Evolutionary conservation across 2,888 invertebrate species (phyloP), one percentile per base, ranked within the genome.

Genomic region (Cataglyphis cursor): DNA sequence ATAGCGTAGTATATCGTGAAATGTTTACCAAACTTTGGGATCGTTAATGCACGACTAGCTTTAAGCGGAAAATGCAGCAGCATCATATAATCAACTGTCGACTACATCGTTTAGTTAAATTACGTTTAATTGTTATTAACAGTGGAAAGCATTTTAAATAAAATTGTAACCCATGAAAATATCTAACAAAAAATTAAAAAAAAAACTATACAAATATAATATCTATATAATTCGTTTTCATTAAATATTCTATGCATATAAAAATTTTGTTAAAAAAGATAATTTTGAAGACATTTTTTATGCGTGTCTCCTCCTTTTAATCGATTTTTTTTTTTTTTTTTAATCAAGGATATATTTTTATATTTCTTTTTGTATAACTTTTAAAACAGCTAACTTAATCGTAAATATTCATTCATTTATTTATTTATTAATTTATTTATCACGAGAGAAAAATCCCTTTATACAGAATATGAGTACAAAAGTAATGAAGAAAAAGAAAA

Each of bases 51-150:
- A 48, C 18, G 18, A 51, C 48, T 51, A 51, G 48, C 48, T 51
- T 51, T 51, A 51, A 51, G n/a, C 48, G 48, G 48, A 51, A 51
- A 51, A 51, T 51, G 48, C 48, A n/a, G n/a, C 48, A 51, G 48
- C 48, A 5, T 51, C 48, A n/a, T 48, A n/a, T 48, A 48, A 8
- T 51, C n/a, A 8, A 51, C 48, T n/a, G n/a, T 51, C 48, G 48
- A 51, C n/a, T 51, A 2, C 48, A 44, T 4, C 18, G 48, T 51
- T 51, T n/a, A 51, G 48, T 51, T 51, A 51, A 51, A 51, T n/a
- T 51, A 8, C n/a, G n/a, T n/a, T 51, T 51, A 51, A 51, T 51
- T 51, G 18, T 51, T 51, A 51, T 51, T n/a, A n/a, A 51, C 48
- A n/a, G n/a, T 51, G 8, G 15, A 51, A n/a, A n/a, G 6, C 1